Evolutionary conservation across 2,797 vertebrate species (phyloP), one percentile per base, ranked within the genome.

Genomic region (Myotis myotis): DNA sequence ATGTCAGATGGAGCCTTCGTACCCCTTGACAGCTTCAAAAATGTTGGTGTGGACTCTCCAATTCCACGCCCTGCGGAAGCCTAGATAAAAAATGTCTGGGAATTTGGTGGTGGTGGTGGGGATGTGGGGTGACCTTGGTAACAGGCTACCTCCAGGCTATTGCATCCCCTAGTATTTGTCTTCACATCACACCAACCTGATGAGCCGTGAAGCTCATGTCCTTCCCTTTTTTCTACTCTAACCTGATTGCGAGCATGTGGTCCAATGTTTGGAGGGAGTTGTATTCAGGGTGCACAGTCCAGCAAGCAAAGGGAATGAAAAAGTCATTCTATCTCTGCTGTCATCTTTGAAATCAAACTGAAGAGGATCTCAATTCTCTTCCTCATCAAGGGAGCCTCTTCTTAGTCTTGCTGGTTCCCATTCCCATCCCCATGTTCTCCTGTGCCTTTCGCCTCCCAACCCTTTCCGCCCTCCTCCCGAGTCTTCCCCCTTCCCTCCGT

Each of bases 181-280:
- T 71, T 88, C 12, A 20, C 19, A 17, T 70, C 33, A 23, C 17
- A 16, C n/a, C 36, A 66, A 6, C 49, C 6, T 25, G 17, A 33
- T 13, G 23, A 9, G 22, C 30, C 0, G 0, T 1, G 78, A 87
- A 12, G 28, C 13, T 44, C 22, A 11, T 12, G 20, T 74, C 62
- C 33, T 80, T 38, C 17, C n/a, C 49, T 6, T 2, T 36, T 76
- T 75, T 30, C 83, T 62, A 0, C 68, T 11, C 38, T 53, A 49
- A 62, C 13, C 60, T 15, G n/a, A 19, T 30, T 22, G 6, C 2
- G 28, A n/a, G 23, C 33, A 0, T 0, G 9, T 36, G 53, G 70
- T 16, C 53, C 10, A 0, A 44, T 9, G 16, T 87, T 57, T 6
- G 28, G 38, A 10, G 25, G 20, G 57, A 41, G 25, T 5, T 57